phyloP scores from a whole-genome alignment of 2,888 invertebrate genomes.

The Plagodis dolabraria region DNA sequence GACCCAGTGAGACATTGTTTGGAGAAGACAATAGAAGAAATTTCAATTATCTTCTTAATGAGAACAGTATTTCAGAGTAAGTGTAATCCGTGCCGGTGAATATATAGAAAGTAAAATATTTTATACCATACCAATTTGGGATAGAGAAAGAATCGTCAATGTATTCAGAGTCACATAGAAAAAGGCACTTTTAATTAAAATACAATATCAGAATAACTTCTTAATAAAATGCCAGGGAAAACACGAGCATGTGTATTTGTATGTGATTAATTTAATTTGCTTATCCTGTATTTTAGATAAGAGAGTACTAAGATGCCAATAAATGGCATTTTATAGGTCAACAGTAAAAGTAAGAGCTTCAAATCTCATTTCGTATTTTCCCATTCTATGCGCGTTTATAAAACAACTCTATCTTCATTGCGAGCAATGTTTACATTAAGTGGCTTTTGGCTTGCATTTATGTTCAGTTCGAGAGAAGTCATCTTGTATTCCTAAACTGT shows the following conservation, averaged over 20 bases:
- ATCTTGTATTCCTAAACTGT: constrained; percentile 62
- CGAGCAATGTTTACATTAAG: constrained; percentile 47
- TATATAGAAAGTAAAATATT: too few relatives aligned
- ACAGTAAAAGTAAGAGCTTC: constrained; percentile 18
- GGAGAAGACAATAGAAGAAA: constrained; percentile 24
- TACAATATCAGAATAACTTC: too few relatives aligned
- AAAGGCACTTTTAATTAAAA: too few relatives aligned
- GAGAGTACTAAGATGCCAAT: neutral
- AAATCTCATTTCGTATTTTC: constrained; percentile 36
- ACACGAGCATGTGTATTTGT: too few relatives aligned
- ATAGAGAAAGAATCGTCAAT: too few relatives aligned
- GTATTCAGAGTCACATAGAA: too few relatives aligned
- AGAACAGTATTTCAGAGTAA: too few relatives aligned
- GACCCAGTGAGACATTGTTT: constrained; percentile 32
- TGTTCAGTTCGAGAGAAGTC: constrained; percentile 47
- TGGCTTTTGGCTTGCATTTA: constrained; percentile 53
- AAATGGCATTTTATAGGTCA: constrained; percentile 2
- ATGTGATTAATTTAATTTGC: too few relatives aligned
- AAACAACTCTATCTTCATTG: constrained; percentile 41
- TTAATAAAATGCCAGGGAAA: too few relatives aligned
- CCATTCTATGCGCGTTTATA: constrained; percentile 36
- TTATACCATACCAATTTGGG: too few relatives aligned
- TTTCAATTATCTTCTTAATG: constrained; percentile 1
- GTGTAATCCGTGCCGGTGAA: too few relatives aligned
- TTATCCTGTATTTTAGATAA: too few relatives aligned